These are phyloP conservation scores for Catocala nupta DNA, from an alignment of 2,888 invertebrate species.

Conservation along the genomic window DNA sequence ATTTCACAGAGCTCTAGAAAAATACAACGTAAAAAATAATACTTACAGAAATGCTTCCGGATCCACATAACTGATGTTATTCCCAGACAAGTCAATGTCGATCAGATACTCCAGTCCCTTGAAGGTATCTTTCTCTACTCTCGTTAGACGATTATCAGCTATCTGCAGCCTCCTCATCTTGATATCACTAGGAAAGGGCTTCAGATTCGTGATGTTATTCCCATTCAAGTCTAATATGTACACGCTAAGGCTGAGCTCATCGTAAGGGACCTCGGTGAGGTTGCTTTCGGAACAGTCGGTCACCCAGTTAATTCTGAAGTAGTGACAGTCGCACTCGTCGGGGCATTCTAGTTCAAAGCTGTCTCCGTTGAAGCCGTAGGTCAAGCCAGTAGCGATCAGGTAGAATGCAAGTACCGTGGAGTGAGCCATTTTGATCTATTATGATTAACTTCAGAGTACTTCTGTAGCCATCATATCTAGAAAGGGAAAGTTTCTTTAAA, in stretches of 20 bases:
- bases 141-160: slow-evolving; percentile 89
- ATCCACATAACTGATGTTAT: slow-evolving; percentile 89
- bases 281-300: slow-evolving; percentile 92
- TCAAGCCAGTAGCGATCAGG: slow-evolving; percentile 62
- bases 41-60: slow-evolving; percentile 90
- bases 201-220: slow-evolving; percentile 88
- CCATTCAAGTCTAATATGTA: slow-evolving; percentile 91
- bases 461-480: slow-evolving; percentile 57
- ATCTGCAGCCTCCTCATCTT: slow-evolving; percentile 90
- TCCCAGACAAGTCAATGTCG: slow-evolving; percentile 90
- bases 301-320: slow-evolving; percentile 92
- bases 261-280: slow-evolving; percentile 90
- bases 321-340: slow-evolving; percentile 92
- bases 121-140: slow-evolving; percentile 88
- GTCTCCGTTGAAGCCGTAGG: slow-evolving; percentile 87
- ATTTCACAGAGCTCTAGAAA: not conserved
- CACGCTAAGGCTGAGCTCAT: slow-evolving; percentile 90
- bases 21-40: slow-evolving; percentile 12
- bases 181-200: slow-evolving; percentile 89
- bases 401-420: slow-evolving; percentile 63
- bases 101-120: slow-evolving; percentile 89
- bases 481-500: slow-evolving; percentile 36
- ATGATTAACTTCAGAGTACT: slow-evolving; percentile 38
- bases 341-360: slow-evolving; percentile 90
- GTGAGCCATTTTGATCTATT: slow-evolving; percentile 63